Base-by-base conservation (phyloP, 2,113 vertebrate genomes). In the Abramis brama region DNA sequence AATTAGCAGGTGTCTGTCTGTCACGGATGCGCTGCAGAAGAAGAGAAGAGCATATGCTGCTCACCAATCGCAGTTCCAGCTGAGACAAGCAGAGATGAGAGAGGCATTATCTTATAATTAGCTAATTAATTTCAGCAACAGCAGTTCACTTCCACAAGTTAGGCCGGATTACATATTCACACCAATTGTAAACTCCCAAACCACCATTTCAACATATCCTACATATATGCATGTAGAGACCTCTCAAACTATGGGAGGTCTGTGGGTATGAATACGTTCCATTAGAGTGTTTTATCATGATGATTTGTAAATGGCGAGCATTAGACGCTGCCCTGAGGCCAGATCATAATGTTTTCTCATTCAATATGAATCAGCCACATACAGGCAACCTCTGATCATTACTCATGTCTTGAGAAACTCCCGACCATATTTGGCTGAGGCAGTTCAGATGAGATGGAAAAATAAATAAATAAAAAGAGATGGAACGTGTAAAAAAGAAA, bases 281-380 rank as follows among this genome's bases (percentile, higher is more conserved):
- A 87, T 87, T 79, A 68, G 85, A 50, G 73, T 84, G 81, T 70
- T 85, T 85, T 75, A 79, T 89, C 86, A 74, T 85, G 50, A 71
- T 39, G 36, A 78, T 83, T 84, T 86, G 82, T 85, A 86, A 88
- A 83, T 83, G 64, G 62, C 60, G 33, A 87, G 80, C 75, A 85
- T 86, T 82, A 90, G 75, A 89, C 36, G 43, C 66, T 86, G 78
- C 86, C 88, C 86, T 85, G 86, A 85, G 84, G 88, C 85, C 64
- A 85, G 73, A 88, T 45, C 45, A 47, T 84, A 70, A 81, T 89
- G 83, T 86, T 86, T 82, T 64, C 70, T 62, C 85, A 73, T 83
- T 88, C 73, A 79, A 79, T 74, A 88, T 84, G 55, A 68, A 60
- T 87, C 62, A 82, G 82, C 82, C 78, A 88, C 85, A 84, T 66